These are phyloP conservation scores for Caenorhabditis imperialis DNA, from an alignment of 2,888 invertebrate genomes.

Conservation along the genomic window DNA sequence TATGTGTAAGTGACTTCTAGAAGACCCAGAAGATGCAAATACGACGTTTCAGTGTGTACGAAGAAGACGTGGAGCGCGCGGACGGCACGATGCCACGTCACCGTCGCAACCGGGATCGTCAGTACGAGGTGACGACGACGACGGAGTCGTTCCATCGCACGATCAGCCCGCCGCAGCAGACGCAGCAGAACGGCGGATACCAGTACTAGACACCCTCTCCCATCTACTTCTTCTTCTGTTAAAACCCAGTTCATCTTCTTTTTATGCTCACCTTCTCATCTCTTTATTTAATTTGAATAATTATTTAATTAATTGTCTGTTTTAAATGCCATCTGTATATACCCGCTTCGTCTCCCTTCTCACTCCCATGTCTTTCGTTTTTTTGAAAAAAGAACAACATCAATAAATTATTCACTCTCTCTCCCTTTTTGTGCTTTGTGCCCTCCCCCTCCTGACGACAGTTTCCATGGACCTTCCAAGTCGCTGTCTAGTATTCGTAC, in stretches of 20 bases:
- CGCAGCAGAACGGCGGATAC: slow-evolving; percentile 56
- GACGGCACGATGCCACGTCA: slow-evolving; percentile 69
- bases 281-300: slow-evolving; percentile 17
- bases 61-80: slow-evolving; percentile 74
- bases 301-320: slow-evolving; percentile 1
- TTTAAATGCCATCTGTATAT: slow-evolving; percentile 28
- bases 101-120: slow-evolving; percentile 70
- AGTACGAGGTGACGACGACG: slow-evolving; percentile 75
- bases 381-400: background rate
- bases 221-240: slow-evolving; percentile 2
- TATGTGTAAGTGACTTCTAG: slow-evolving; percentile 77
- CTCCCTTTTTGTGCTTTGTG: background rate
- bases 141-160: slow-evolving; percentile 78
- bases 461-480: slow-evolving; percentile 43
- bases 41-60: slow-evolving; percentile 73
- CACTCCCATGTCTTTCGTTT: slow-evolving; percentile 14
- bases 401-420: slow-evolving; percentile 33
- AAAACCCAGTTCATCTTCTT: slow-evolving; percentile 23
- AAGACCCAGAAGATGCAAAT: background rate
- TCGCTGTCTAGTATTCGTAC: no score
- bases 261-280: slow-evolving; percentile 24
- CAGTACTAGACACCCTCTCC: slow-evolving; percentile 40
- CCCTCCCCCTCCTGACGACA: slow-evolving; percentile 14
- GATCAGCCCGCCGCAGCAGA: slow-evolving; percentile 72
- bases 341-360: slow-evolving; percentile 8